A percentile compares a stretch with the other conserved stretches of the same genome.
These are phyloP conservation scores for Sisyra nigra DNA, from an alignment of 2,888 invertebrate species.

Conservation along the genomic window DNA sequence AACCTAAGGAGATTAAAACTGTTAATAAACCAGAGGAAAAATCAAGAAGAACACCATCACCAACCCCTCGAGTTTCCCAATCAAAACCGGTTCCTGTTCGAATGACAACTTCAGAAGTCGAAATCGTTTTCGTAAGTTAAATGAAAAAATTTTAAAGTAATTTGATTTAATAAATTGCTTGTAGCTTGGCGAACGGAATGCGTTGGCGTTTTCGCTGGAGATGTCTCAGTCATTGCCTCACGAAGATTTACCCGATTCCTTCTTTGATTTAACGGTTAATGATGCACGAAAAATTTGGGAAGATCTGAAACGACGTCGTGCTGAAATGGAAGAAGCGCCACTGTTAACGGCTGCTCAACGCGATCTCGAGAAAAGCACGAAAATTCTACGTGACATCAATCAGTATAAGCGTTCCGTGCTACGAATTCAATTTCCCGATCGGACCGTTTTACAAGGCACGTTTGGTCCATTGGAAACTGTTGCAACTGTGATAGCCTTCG, in stretches of 20 bases:
- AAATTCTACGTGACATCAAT: slow-evolving; percentile 37
- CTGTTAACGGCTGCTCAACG: slow-evolving; percentile 50
- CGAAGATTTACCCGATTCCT: slow-evolving; percentile 69
- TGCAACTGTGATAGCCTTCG: slow-evolving; percentile 52
- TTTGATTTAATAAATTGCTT: slow-evolving; percentile 18
- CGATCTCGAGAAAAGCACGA: slow-evolving; percentile 38
- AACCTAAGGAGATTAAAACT: not conserved
- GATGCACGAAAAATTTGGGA: slow-evolving; percentile 63
- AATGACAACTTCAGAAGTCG: slow-evolving; percentile 10
- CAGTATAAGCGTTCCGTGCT: slow-evolving; percentile 64
- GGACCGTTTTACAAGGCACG: slow-evolving; percentile 69
- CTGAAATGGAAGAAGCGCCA: slow-evolving; percentile 53
- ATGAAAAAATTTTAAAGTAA: too few species aligned
- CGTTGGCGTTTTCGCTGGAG: slow-evolving; percentile 50
- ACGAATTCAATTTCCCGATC: slow-evolving; percentile 74
- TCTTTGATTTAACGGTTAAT: slow-evolving; percentile 70
- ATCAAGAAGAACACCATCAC: slow-evolving; percentile 6
- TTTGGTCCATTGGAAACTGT: slow-evolving; percentile 66
- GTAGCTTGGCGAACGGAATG: slow-evolving; percentile 58
- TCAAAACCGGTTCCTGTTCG: not conserved
- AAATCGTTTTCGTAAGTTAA: slow-evolving; percentile 8
- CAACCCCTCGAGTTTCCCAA: not conserved
- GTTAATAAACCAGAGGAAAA: not conserved
- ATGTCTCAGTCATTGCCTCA: slow-evolving; percentile 42
- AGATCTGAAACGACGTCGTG: slow-evolving; percentile 49